Evolutionary conservation across 2,113 vertebrate genomes (phyloP).

Genomic region (Ameiurus melas): DNA sequence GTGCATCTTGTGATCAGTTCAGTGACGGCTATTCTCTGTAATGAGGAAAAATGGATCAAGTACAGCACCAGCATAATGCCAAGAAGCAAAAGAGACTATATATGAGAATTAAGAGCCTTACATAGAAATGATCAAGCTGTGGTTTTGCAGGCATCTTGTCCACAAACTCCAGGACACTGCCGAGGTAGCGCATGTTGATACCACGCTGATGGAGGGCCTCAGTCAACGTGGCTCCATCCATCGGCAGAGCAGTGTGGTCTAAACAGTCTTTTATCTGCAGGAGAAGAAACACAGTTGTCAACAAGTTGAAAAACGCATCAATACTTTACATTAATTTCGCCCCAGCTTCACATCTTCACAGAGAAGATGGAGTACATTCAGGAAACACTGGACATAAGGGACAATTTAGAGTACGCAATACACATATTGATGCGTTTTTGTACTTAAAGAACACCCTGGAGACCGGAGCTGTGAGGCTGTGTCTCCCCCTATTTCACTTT

Average conservation of each 20-base stretch:
- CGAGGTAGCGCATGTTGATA: constrained; percentile 94
- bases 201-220: constrained; percentile 95
- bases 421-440: neutral
- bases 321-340: neutral
- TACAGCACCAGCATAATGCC: neutral
- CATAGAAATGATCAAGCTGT: constrained; percentile 91
- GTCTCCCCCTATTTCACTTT: neutral
- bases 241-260: constrained; percentile 89
- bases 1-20: constrained; percentile 95
- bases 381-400: neutral
- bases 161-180: constrained; percentile 86
- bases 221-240: constrained; percentile 90
- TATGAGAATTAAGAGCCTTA: constrained; percentile 50
- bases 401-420: neutral
- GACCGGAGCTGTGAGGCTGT: too few species aligned
- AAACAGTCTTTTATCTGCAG: constrained; percentile 93
- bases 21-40: constrained; percentile 91
- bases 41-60: neutral
- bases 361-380: neutral
- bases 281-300: neutral
- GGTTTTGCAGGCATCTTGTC: constrained; percentile 80
- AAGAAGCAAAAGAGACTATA: neutral
- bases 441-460: neutral
- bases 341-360: too few species aligned
- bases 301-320: neutral